phyloP scores from a whole-genome alignment of 2,888 invertebrate species.

The Mythimna ferrago region DNA sequence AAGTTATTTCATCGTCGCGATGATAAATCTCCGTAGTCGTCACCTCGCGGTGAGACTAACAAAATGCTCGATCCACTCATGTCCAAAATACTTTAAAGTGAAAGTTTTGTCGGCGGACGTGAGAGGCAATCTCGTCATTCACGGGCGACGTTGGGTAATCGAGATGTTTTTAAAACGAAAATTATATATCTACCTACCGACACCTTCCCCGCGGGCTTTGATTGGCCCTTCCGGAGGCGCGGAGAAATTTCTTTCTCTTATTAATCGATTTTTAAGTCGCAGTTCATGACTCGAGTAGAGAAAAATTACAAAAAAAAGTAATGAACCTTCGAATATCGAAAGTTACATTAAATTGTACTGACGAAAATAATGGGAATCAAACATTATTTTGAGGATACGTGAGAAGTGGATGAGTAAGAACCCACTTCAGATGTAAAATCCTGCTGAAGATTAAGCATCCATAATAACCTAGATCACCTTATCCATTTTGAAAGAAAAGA shows the following conservation, averaged over 20 bases:
- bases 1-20: slow-evolving; percentile 21
- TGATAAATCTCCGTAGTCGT: slow-evolving; percentile 56
- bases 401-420: neutral
- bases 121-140: slow-evolving; percentile 84
- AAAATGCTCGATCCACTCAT: slow-evolving; percentile 64
- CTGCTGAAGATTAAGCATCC: neutral
- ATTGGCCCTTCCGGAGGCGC: slow-evolving; percentile 42
- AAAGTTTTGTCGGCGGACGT: slow-evolving; percentile 81
- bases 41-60: slow-evolving; percentile 54
- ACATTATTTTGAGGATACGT: neutral
- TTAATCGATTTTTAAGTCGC: slow-evolving; percentile 9
- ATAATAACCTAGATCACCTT: neutral
- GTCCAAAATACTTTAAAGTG: slow-evolving; percentile 86
- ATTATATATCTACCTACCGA: slow-evolving; percentile 70
- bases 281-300: neutral
- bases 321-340: neutral
- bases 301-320: slow-evolving; percentile 9
- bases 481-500: neutral
- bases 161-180: slow-evolving; percentile 81
- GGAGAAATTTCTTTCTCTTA: slow-evolving; percentile 38
- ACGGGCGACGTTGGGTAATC: slow-evolving; percentile 82
- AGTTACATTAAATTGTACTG: neutral
- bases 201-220: slow-evolving; percentile 56
- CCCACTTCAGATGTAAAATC: neutral
- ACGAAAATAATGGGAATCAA: neutral